phyloP scores from a whole-genome alignment of 2,113 vertebrate species.

The Gymnorhina tibicen region DNA sequence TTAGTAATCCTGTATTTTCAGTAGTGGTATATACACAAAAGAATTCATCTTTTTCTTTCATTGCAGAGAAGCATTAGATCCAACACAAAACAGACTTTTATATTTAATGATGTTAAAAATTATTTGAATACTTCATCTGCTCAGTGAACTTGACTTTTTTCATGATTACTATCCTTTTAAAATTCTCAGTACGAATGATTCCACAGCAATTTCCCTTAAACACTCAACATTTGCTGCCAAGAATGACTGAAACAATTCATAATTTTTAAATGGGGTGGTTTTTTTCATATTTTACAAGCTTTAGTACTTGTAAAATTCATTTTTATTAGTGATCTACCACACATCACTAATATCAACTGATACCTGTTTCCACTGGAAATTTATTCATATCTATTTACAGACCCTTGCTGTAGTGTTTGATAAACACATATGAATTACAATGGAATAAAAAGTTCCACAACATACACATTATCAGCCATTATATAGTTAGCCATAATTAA shows the following conservation, averaged over 20 bases:
- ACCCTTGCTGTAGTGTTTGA: background rate
- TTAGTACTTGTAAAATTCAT: background rate
- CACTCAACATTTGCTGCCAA: background rate
- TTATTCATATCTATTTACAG: background rate
- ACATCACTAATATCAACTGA: background rate
- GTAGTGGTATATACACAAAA: background rate
- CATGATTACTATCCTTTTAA: background rate
- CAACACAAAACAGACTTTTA: background rate
- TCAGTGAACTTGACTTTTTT: background rate
- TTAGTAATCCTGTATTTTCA: background rate
- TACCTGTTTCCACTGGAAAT: background rate
- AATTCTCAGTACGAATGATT: background rate
- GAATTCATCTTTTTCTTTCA: background rate
- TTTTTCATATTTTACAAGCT: background rate
- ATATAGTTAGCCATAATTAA: background rate
- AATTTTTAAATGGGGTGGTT: background rate
- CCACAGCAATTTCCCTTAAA: background rate
- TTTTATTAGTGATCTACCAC: background rate
- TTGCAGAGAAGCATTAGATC: background rate
- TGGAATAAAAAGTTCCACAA: background rate
- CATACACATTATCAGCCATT: background rate
- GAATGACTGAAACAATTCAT: background rate
- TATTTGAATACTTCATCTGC: background rate
- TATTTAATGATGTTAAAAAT: background rate
- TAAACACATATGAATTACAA: background rate